A percentile compares a stretch with the other conserved stretches of the same genome.
Conservation (phyloP, 1,140 invertebrate species). For the Sinonovacula constricta region DNA sequence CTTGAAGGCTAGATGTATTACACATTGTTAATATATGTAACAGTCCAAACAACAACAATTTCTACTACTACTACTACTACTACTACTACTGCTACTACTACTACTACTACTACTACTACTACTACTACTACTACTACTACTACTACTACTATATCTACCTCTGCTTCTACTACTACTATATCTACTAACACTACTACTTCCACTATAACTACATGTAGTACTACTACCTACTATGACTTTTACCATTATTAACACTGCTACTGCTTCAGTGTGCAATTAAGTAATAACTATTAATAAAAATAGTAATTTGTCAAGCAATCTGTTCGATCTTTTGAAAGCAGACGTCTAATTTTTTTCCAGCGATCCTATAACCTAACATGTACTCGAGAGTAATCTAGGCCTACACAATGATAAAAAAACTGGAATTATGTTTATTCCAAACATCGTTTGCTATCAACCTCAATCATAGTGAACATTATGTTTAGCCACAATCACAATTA, state of each 20-base stretch:
- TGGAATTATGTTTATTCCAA: too few species aligned
- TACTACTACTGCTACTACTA: slow-evolving; percentile 39
- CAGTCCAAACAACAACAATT: too few species aligned
- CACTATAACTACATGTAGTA: too few species aligned
- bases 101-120: slow-evolving; percentile 46
- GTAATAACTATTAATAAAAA: background rate
- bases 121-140: slow-evolving; percentile 38
- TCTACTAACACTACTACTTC: background rate
- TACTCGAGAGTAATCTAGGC: too few species aligned
- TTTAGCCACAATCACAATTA: too few species aligned
- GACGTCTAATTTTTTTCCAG: background rate
- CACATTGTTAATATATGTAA: too few species aligned
- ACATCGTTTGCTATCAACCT: too few species aligned
- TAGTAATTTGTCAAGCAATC: background rate
- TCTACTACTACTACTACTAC: slow-evolving; percentile 42
- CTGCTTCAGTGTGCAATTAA: background rate
- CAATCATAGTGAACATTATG: too few species aligned
- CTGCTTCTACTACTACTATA: too few species aligned
- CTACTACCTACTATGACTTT: background rate
- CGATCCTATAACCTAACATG: background rate
- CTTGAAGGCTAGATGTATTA: too few species aligned
- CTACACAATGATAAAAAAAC: too few species aligned
- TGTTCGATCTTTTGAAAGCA: background rate
- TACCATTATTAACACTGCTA: background rate
- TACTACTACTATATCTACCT: too few species aligned